These are phyloP conservation scores for Leptoteleia sp. DNA, from an alignment of 1,140 invertebrate genomes.

Conservation along the genomic window DNA sequence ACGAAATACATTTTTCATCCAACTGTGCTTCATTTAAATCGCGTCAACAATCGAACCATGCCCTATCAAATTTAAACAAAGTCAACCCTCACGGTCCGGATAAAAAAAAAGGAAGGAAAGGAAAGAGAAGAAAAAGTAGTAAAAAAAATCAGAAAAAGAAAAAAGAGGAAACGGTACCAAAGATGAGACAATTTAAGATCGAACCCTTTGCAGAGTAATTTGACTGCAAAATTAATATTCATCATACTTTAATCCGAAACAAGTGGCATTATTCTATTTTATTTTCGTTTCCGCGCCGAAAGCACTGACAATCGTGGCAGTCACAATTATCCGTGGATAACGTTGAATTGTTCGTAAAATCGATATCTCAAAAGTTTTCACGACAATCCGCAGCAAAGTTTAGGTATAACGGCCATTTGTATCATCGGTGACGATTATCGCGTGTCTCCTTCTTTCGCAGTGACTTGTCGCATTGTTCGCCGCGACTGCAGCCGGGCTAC, in stretches of 20 bases:
- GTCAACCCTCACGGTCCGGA: no score
- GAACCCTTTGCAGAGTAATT: slow-evolving; percentile 4
- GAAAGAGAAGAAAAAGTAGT: no score
- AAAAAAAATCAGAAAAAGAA: no score
- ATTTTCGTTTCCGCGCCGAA: slow-evolving; percentile 20
- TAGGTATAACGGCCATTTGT: slow-evolving; percentile 55
- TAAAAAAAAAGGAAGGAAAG: no score
- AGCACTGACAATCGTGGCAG: slow-evolving; percentile 32
- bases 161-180: no score
- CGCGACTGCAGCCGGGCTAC: slow-evolving; percentile 2
- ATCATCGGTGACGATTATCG: slow-evolving; percentile 57
- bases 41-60: no score
- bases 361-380: slow-evolving; percentile 49
- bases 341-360: slow-evolving; percentile 51
- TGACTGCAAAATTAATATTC: slow-evolving; percentile 29
- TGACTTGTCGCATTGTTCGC: slow-evolving; percentile 57
- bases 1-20: no score
- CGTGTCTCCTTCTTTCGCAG: slow-evolving; percentile 39
- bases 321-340: slow-evolving; percentile 42
- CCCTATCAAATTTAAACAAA: no score
- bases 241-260: slow-evolving; percentile 22
- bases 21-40: no score
- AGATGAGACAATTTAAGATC: no score
- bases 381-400: slow-evolving; percentile 50
- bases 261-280: slow-evolving; percentile 25